Conservation (phyloP, 2,797 vertebrate species). For the Trachops cirrhosus region DNA sequence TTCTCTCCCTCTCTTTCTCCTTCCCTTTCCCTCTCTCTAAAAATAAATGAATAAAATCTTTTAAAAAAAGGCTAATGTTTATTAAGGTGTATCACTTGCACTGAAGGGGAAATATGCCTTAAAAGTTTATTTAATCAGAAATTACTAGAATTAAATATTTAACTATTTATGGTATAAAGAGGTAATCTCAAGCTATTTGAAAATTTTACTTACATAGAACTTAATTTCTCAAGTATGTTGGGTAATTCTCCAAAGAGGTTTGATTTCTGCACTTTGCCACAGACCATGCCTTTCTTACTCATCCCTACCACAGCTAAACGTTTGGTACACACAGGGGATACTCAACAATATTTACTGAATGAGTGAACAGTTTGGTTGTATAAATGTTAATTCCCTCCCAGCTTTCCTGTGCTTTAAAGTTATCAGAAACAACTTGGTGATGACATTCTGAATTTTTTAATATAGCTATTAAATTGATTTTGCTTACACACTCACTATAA, state of each 20-base stretch:
- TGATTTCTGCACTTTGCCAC: not conserved
- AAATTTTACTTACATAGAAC: not conserved
- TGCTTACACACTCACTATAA: not conserved
- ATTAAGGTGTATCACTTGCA: not conserved
- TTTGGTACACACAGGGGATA: not conserved
- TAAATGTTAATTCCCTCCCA: not conserved
- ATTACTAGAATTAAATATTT: conserved; percentile 2
- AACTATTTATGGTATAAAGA: not conserved
- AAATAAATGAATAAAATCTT: too few species aligned
- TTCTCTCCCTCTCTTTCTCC: too few species aligned
- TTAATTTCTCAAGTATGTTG: not conserved
- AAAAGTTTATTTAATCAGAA: not conserved
- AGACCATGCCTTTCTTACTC: not conserved
- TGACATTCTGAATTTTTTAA: not conserved
- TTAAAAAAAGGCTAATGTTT: not conserved
- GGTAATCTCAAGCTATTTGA: not conserved
- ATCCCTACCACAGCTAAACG: not conserved
- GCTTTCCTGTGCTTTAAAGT: not conserved
- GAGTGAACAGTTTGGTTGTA: not conserved
- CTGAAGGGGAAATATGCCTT: not conserved
- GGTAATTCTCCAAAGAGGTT: not conserved
- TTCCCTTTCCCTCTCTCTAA: too few species aligned
- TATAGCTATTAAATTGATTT: not conserved
- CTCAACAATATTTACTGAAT: not conserved
- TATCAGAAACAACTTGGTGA: not conserved